These are phyloP conservation scores for Hesperophylax magnus DNA, from an alignment of 1,140 invertebrate species.

Conservation along the genomic window DNA sequence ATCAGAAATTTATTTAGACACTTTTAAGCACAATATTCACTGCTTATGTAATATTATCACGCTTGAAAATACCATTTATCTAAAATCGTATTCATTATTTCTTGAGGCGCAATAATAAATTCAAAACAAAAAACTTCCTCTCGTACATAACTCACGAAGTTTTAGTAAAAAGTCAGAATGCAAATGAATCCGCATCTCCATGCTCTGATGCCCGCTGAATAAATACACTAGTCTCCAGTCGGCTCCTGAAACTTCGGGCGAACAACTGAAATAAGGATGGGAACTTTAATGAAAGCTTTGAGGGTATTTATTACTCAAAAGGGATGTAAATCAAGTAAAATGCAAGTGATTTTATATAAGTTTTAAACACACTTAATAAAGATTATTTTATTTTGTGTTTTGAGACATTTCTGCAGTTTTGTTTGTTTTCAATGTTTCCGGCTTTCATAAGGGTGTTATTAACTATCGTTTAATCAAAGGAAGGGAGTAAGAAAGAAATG, in stretches of 20 bases:
- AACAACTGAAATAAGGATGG: constrained; percentile 23
- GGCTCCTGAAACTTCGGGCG: background rate
- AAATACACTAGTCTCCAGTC: constrained; percentile 15
- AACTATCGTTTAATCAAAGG: too few species aligned
- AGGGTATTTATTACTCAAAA: constrained; percentile 13
- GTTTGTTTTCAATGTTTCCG: too few species aligned
- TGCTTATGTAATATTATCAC: too few species aligned
- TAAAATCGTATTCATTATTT: background rate
- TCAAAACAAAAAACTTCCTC: constrained; percentile 16
- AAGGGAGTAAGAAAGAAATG: too few species aligned
- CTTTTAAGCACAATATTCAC: too few species aligned
- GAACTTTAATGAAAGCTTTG: constrained; percentile 23
- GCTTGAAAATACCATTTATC: too few species aligned
- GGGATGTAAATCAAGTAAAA: constrained; percentile 3
- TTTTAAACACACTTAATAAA: background rate
- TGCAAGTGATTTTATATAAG: background rate
- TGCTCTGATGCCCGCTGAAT: constrained; percentile 28
- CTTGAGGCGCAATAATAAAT: constrained; percentile 22
- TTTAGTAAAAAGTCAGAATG: constrained; percentile 38
- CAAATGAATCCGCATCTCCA: constrained; percentile 38
- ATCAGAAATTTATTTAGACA: too few species aligned
- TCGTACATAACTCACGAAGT: constrained; percentile 21
- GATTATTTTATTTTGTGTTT: too few species aligned
- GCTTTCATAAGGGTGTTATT: too few species aligned
- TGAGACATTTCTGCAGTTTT: too few species aligned